These are phyloP conservation scores for Platerodrilus igneus DNA, from an alignment of 2,888 invertebrate species.

Conservation along the genomic window DNA sequence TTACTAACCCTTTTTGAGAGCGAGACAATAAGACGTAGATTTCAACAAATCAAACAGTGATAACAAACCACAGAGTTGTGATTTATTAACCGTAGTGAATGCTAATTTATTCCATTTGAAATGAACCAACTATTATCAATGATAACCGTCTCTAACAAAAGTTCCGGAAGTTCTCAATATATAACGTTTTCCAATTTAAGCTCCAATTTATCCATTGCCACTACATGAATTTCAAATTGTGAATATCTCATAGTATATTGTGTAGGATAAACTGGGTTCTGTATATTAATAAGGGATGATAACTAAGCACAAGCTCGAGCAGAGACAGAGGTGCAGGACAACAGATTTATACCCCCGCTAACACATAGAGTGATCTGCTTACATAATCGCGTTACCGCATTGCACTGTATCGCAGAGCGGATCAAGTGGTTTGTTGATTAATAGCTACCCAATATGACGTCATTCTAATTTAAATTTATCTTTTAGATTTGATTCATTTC, in stretches of 20 bases:
- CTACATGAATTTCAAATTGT: too few relatives aligned
- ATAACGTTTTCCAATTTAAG: too few relatives aligned
- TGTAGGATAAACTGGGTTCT: too few relatives aligned
- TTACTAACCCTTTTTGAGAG: slow-evolving; percentile 45
- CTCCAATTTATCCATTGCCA: too few relatives aligned
- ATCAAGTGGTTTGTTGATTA: slow-evolving; percentile 38
- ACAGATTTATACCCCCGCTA: slow-evolving; percentile 32
- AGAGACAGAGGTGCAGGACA: slow-evolving; percentile 28
- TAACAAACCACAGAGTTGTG: slow-evolving; percentile 29
- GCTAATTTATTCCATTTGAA: slow-evolving; percentile 39
- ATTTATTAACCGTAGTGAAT: slow-evolving; percentile 35
- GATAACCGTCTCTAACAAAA: slow-evolving; percentile 27
- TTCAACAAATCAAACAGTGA: slow-evolving; percentile 17
- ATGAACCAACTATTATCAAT: slow-evolving; percentile 36
- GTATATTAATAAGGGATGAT: slow-evolving; percentile 21
- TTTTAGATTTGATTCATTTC: too few relatives aligned
- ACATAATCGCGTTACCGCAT: slow-evolving; percentile 39
- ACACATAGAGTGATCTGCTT: slow-evolving; percentile 33
- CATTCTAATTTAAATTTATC: slow-evolving; percentile 37
- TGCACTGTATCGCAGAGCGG: slow-evolving; percentile 36
- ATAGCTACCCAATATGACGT: slow-evolving; percentile 38
- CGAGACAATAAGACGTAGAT: slow-evolving; percentile 23
- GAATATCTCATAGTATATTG: too few relatives aligned
- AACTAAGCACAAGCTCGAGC: slow-evolving; percentile 16
- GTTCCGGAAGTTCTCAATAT: too few relatives aligned